Conservation (phyloP, 2,113 vertebrate species). For the Rhinoderma darwinii region DNA sequence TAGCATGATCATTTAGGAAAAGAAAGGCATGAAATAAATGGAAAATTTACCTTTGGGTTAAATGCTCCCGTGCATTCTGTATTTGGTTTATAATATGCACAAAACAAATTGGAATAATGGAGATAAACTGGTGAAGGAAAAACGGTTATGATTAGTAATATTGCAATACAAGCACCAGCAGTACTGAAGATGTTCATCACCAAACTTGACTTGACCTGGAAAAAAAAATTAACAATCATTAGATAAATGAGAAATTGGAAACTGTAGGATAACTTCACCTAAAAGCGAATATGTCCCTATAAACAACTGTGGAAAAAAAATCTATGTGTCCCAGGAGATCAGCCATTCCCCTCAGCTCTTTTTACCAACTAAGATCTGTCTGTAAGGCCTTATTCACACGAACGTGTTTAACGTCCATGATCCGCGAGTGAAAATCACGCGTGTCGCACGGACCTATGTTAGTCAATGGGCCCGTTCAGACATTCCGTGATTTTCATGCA, state of each 20-base stretch:
- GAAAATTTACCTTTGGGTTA: background rate
- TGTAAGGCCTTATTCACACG: too few species aligned
- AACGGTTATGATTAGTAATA: background rate
- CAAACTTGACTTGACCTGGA: conserved; percentile 16
- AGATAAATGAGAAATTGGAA: background rate
- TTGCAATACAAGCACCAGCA: background rate
- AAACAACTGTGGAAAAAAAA: too few species aligned
- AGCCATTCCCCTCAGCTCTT: too few species aligned
- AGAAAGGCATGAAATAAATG: background rate
- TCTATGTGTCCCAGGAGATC: too few species aligned
- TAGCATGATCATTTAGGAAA: too few species aligned
- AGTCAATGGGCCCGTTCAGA: too few species aligned
- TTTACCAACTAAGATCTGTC: too few species aligned
- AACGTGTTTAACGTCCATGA: too few species aligned
- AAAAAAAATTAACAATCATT: background rate
- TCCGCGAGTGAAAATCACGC: too few species aligned
- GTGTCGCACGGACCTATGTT: too few species aligned
- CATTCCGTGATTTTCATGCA: too few species aligned
- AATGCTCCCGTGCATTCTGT: background rate
- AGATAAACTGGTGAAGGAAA: background rate
- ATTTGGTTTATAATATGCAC: background rate
- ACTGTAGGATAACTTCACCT: background rate
- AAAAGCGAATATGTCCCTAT: too few species aligned
- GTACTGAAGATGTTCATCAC: background rate
- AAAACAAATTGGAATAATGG: background rate